A percentile compares a stretch with the other conserved stretches of the same genome.
These are phyloP conservation scores for Candoia aspera DNA, from an alignment of 2,113 vertebrate species.

Conservation along the genomic window DNA sequence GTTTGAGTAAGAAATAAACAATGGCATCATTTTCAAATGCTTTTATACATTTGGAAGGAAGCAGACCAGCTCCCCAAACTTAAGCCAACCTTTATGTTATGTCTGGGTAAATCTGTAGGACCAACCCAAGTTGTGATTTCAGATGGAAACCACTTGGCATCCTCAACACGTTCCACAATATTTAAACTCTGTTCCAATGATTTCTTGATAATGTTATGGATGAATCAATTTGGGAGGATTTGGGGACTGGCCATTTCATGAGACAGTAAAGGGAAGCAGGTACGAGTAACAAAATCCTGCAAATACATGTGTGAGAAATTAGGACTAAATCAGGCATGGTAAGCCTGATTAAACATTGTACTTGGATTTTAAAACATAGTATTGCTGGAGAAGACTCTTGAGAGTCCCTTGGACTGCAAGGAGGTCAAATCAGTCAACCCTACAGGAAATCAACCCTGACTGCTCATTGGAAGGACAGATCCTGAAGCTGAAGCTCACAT, in stretches of 20 bases:
- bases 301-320: not conserved
- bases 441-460: no score
- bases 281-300: not conserved
- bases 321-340: not conserved
- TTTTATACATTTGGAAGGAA: not conserved
- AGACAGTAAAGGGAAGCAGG: not conserved
- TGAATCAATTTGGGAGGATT: not conserved
- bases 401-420: no score
- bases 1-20: not conserved
- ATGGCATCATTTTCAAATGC: not conserved
- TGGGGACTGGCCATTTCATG: not conserved
- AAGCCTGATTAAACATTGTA: not conserved
- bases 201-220: not conserved
- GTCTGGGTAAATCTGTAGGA: not conserved
- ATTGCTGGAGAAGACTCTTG: no score
- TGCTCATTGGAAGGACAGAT: no score
- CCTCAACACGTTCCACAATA: not conserved
- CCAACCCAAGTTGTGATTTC: not conserved
- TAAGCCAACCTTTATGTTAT: constrained; percentile 1
- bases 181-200: not conserved
- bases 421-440: no score
- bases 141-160: constrained; percentile 1
- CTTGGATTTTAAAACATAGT: not conserved
- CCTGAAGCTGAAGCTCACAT: no score
- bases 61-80: not conserved